Percentiles rank a stretch among this genome's conserved stretches.
Evolutionary conservation across 1,140 invertebrate species (phyloP).

Genomic region (Aphis craccivora): DNA sequence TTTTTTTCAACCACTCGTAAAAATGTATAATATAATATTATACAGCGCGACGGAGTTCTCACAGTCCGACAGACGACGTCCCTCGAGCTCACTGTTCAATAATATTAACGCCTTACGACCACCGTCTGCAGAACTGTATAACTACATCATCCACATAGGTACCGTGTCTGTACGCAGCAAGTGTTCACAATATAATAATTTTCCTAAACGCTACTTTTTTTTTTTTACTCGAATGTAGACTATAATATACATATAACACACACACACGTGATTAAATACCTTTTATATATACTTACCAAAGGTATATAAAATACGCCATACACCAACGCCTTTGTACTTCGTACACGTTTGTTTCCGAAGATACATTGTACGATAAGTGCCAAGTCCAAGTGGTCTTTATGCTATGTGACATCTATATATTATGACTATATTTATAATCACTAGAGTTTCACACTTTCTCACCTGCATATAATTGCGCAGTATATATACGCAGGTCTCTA

Average conservation of each 20-base stretch:
- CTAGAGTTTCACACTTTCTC: neutral
- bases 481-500: neutral
- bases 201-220: neutral
- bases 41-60: neutral
- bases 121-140: neutral
- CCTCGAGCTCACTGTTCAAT: neutral
- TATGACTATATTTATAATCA: neutral
- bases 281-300: neutral
- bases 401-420: neutral
- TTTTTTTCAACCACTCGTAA: neutral
- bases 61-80: neutral
- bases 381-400: neutral
- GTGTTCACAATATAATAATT: neutral
- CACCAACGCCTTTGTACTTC: neutral
- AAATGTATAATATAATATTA: conserved; percentile 4
- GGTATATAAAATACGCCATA: neutral
- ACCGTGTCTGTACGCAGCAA: neutral
- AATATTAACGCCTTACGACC: neutral
- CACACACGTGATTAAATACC: neutral
- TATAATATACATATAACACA: neutral
- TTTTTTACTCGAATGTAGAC: neutral
- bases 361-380: conserved; percentile 9
- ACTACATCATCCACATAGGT: neutral
- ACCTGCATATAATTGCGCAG: neutral
- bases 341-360: neutral